Evolutionary conservation across 2,113 vertebrate species (phyloP), one percentile per base, ranked within the genome.

Genomic region (Carettochelys insculpta): DNA sequence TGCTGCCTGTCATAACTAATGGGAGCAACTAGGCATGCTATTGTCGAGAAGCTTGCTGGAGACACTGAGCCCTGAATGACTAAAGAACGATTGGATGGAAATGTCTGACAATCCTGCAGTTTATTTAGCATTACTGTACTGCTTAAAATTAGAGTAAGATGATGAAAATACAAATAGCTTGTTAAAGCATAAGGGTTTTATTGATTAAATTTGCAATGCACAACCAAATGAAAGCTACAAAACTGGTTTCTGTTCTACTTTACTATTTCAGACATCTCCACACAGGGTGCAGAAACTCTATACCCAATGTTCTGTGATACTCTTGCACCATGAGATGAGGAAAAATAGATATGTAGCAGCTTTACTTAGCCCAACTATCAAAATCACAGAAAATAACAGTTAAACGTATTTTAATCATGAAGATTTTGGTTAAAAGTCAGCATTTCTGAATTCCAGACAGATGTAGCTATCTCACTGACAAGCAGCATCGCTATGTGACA

Each of bases 1-100:
- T 45, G 24, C 95, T 95, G 94, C 94, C 94, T 34, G 41, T 91
- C 89, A 92, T 80, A 29, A 41, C 85, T 8, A 78, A 48, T 77
- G 68, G 48, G 50, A 94, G 91, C 79, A 88, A 94, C 86, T 94
- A 93, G 87, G 90, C 84, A 68, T 3, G 83, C 56, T 93, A 38
- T 58, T 19, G 6, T n/a, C 71, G 11, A 80, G 82, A 93, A 61
- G 90, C 16, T 43, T 9, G 24, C 51, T 56, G 52, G 27, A 56
- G 24, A 80, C 50, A 83, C 0, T 11, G 27, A 1, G 48, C 43
- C 79, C 27, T 80, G 58, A 78, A 51, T 0, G 89, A 24, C 34
- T 38, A 73, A 76, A 14, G 90, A 47, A 43, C 58, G 51, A 41
- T 53, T 85, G 25, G 43, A 19, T 0, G 45, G 81, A 90, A 56